Base-by-base conservation (phyloP, 2,888 invertebrate species). In the Cheilosia soror region DNA sequence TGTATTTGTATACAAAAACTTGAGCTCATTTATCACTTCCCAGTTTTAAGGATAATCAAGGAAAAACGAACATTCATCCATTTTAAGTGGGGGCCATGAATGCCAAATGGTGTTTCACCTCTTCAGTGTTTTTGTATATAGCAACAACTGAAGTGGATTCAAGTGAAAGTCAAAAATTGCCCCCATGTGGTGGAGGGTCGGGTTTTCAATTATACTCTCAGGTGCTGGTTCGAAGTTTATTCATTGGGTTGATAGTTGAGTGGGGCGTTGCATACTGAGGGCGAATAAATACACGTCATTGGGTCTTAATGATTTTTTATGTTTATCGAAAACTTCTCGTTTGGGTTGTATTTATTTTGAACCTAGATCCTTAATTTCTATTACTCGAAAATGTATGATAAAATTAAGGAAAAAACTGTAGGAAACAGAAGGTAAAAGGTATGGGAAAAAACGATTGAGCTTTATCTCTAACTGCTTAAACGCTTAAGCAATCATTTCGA, bases 71-170 rank as follows among this genome's bases (percentile, higher is more conserved):
- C 37, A 84, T 75, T 84, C 83, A 84, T 84, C 49, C 73, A 65
- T 84, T 84, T 84, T 84, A 84, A 84, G 79, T 84, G 79, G 44
- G 55, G 55, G 66, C 69, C 73, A 79, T 84, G 79, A 79, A 75
- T 84, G 73, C 57, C 79, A 63, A 84, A 62, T 55, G 51, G 68
- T 25, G 62, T 69, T 62, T 33, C 60, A 68, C 51, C 60, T 68
- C 53, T 60, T 37, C 51, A 47, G 58, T 53, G 66, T 65, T 58
- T 58, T 42, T 44, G n/a, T 15, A 9, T 15, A 9, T 20, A 5
- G 53, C 13, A 15, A 5, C 58, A 58, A 57, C 66, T 65, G 44
- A 47, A 65, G 66, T 75, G 75, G 75, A 57, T 75, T 75, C 27
- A 66, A 65, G 65, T 47, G 65, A 75, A 75, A 65, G 75, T 75